Conservation (phyloP, 53 echinoderm and acorn worm species). For the Echinometra lucunter region DNA sequence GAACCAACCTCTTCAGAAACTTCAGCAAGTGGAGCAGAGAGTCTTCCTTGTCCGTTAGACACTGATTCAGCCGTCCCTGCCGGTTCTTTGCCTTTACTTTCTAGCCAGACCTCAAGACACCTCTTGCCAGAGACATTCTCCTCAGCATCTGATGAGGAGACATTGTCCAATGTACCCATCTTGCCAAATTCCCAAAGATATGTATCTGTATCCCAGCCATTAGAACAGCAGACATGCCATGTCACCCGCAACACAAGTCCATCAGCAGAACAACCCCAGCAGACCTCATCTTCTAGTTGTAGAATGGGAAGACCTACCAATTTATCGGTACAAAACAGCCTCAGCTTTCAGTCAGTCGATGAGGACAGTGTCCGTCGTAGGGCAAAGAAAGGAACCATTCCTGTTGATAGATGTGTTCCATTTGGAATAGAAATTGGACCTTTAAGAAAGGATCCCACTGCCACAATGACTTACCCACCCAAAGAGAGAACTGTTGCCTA, state of each 20-base stretch:
- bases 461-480: background rate
- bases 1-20: conserved; percentile 3
- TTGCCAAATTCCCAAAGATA: background rate
- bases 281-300: background rate
- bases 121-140: conserved; percentile 64
- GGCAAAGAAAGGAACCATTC: background rate
- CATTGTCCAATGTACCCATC: background rate
- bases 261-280: conserved; percentile 23
- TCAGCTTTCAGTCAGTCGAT: conserved; percentile 3
- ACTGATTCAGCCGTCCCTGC: conserved; percentile 24
- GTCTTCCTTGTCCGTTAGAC: background rate
- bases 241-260: conserved; percentile 7
- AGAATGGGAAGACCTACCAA: background rate
- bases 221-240: conserved; percentile 14
- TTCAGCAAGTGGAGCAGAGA: conserved; percentile 23
- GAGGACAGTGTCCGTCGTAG: conserved; percentile 7
- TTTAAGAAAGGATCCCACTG: background rate
- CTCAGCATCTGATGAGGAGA: conserved; percentile 56
- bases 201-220: background rate
- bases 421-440: conserved; percentile 40
- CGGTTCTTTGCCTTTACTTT: background rate
- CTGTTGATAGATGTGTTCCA: conserved; percentile 26
- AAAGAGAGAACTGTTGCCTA: conserved; percentile 50
- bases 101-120: background rate
- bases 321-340: background rate